Evolutionary conservation across 1,140 invertebrate genomes (phyloP).

Genomic region (Drosophila ercepeae): DNA sequence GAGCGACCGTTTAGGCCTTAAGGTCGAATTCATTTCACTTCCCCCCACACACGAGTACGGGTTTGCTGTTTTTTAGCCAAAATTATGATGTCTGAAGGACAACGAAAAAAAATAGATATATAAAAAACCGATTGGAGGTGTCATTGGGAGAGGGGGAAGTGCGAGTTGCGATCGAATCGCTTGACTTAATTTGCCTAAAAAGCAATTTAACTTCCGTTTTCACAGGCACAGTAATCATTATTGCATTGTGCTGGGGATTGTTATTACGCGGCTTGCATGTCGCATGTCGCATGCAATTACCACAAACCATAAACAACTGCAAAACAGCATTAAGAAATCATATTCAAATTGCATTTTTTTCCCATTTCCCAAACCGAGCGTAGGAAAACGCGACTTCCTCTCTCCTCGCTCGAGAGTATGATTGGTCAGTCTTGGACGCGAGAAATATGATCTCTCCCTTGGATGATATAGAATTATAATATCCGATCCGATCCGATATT

Average conservation of each 20-base stretch:
- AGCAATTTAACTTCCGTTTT: conserved; percentile 44
- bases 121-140: conserved; percentile 16
- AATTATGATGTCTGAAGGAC: conserved; percentile 9
- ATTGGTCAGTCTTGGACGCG: too few relatives aligned
- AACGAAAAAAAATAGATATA: too few relatives aligned
- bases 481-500: too few relatives aligned
- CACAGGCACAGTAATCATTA: conserved; percentile 22
- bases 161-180: not conserved
- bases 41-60: not conserved
- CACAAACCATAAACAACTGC: conserved; percentile 9
- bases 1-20: conserved; percentile 17
- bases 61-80: not conserved
- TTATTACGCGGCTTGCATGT: conserved; percentile 31
- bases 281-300: conserved; percentile 37
- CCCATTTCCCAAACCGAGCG: conserved; percentile 17
- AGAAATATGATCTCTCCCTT: conserved; percentile 11
- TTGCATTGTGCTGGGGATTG: conserved; percentile 3
- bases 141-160: conserved; percentile 4
- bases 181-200: conserved; percentile 41
- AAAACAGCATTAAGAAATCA: conserved; percentile 36
- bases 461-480: too few relatives aligned
- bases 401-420: too few relatives aligned
- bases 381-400: not conserved
- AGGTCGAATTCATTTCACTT: conserved; percentile 23
- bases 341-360: conserved; percentile 38